Evolutionary conservation across 2,113 vertebrate genomes (phyloP).

Genomic region (Vicugna pacos): DNA sequence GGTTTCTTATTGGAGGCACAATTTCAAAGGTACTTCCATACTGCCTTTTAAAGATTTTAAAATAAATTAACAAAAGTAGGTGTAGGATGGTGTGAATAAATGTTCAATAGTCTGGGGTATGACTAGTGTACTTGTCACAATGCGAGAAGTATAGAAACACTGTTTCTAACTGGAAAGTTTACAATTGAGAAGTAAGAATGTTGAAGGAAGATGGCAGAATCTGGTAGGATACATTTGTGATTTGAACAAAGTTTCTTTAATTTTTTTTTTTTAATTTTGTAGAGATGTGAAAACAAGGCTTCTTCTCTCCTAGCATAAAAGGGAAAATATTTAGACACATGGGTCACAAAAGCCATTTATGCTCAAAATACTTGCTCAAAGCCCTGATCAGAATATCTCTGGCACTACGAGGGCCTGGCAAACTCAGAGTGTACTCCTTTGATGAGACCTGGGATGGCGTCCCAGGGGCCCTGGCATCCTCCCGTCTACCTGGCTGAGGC

Average conservation of each 20-base stretch:
- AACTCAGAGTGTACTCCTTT: background rate
- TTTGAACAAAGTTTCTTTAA: background rate
- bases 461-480: background rate
- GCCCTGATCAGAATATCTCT: slow-evolving; percentile 24
- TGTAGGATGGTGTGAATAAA: background rate
- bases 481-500: slow-evolving; percentile 63
- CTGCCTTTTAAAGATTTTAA: background rate
- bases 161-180: background rate
- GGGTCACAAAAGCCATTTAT: slow-evolving; percentile 55
- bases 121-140: background rate
- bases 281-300: background rate
- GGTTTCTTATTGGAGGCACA: background rate
- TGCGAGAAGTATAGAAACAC: background rate
- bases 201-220: background rate
- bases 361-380: slow-evolving; percentile 38
- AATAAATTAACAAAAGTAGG: background rate
- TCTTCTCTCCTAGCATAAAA: background rate
- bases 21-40: background rate
- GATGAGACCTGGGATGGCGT: background rate
- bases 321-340: slow-evolving; percentile 58
- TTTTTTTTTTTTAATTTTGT: background rate
- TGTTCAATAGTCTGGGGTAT: background rate
- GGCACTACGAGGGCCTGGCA: background rate
- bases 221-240: background rate
- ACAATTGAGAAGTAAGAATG: background rate